Evolutionary conservation across 2,888 invertebrate genomes (phyloP), one percentile per base, ranked within the genome.

Genomic region (Odontocolon sp.): DNA sequence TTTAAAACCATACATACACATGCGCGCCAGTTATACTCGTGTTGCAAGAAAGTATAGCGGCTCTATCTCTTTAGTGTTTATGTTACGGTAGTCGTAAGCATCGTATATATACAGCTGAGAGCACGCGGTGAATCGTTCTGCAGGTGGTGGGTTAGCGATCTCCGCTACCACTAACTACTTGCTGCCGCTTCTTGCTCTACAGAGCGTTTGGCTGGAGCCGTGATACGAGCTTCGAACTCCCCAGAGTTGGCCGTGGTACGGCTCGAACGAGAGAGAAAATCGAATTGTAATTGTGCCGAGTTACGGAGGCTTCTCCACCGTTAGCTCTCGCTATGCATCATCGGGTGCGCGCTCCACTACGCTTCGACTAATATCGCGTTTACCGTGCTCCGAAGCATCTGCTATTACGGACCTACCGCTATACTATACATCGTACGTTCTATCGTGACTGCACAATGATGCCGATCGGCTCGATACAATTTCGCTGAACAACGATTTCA

Each of bases 271-370:
- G 66, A 52, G 45, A 64, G 47, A 69, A 63, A 78, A 77, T 73
- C 67, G 68, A 81, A 78, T 73, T 59, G 68, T 74, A 71, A 79
- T 84, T 80, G 64, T 77, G 67, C 42, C 63, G 54, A 68, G 61
- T 73, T 76, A 76, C 70, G 69, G 67, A 72, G 59, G 33, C 75
- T 54, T 66, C 38, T 76, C 77, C 70, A 83, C 78, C 77, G 79
- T 82, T 82, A 80, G 63, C 16, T 70, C 50, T 76, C 47, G 75
- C 77, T 63, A 78, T 80, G 80, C 80, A 79, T 73, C 79, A 81
- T 83, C 81, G 67, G 45, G 63, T 71, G 56, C 52, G n/a, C n/a
- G 76, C 63, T 73, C 57, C 73, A 79, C 57, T 47, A 76, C 26
- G 45, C 36, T 63, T 47, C 59, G 54, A 31, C 71, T 73, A 81